Base-by-base conservation (phyloP, 1,140 invertebrate genomes). In the Chionoecetes opilio region DNA sequence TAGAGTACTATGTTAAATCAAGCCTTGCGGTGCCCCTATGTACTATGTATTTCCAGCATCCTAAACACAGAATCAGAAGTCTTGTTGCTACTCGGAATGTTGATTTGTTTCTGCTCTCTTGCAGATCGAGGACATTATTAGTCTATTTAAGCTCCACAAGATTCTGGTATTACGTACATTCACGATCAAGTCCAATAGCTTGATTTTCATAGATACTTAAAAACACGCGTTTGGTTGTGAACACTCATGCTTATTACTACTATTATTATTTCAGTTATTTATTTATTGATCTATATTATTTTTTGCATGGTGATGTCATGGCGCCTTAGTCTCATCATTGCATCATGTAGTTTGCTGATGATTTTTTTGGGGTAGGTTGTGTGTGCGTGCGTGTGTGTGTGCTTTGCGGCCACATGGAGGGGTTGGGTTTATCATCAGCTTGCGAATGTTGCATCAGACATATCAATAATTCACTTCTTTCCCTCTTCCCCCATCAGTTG, bases 71-170 rank as follows among this genome's bases (percentile, higher is more conserved):
- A 75, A 75, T 75, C 63, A 75, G 63, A 41, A 89, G 34, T 26
- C 37, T 38, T 89, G 87, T 37, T 38, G 38, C 87, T 41, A 17
- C 9, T 29, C 29, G 41, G 35, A 86, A 17, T 94, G 86, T 89
- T 89, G 87, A 94, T 94, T 88, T 32, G 35, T 29, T 38, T 90
- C 53, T 89, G 86, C 86, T 89, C 82, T 94, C 82, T 94, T 94
- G 93, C 93, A 94, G 93, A 94, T 94, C 38, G 93, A 94, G 88
- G 93, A 86, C 93, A 88, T 94, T 90, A 90, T 38, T 94, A 94
- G 87, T 31, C 93, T 94, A 38, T 89, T 94, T 82, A 94, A 94
- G 84, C 93, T 94, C 84, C 85, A 94, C 86, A 88, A 89, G 93
- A 94, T 94, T 82, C 85, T 94, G 93, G 93, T 94, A 94, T 94